Base-by-base conservation (phyloP, 2,113 vertebrate species). In the Actinemys pallida region DNA sequence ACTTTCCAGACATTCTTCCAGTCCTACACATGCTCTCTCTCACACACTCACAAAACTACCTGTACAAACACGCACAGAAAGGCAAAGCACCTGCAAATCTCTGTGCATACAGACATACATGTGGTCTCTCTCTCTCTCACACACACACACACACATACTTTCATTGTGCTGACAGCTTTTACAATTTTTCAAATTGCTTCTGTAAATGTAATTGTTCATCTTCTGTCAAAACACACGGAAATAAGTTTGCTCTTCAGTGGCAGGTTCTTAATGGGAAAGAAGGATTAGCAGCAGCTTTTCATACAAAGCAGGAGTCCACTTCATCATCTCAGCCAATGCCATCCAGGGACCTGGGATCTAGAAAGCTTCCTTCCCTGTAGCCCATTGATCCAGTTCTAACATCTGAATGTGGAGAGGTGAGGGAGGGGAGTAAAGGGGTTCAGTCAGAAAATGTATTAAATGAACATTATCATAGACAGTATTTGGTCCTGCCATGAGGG, bases 151-250 rank as follows among this genome's bases (percentile, higher is more conserved):
- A 81, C 80, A 91, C 86, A 97, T 78, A 89, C 81, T 91, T 83
- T 88, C 81, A 81, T 47, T 85, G 52, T 84, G 53, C 90, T 94
- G 94, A 95, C 94, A 97, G 84, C 90, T 96, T 90, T 93, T 93
- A 95, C 4, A 0, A 83, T 92, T 84, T 87, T 87, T 90, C 94
- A 95, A 89, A 97, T 96, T 94, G 93, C 93, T 96, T 97, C 84
- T 95, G 92, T 88, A 95, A 97, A 96, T 86, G 90, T 93, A 94
- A 94, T 87, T 93, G 92, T 92, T 96, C 93, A 90, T 93, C 83
- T 92, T 90, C 93, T 95, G 94, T 95, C 97, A 97, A 96, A 97
- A 97, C 87, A 96, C 62, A 87, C 88, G 81, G 89, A 95, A 97
- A 95, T 95, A 97, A 96, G 90, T 92, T 95, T 96, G 86, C 47